These are phyloP conservation scores for Polydesmus complanatus DNA, from an alignment of 2,888 invertebrate species.

Conservation along the genomic window DNA sequence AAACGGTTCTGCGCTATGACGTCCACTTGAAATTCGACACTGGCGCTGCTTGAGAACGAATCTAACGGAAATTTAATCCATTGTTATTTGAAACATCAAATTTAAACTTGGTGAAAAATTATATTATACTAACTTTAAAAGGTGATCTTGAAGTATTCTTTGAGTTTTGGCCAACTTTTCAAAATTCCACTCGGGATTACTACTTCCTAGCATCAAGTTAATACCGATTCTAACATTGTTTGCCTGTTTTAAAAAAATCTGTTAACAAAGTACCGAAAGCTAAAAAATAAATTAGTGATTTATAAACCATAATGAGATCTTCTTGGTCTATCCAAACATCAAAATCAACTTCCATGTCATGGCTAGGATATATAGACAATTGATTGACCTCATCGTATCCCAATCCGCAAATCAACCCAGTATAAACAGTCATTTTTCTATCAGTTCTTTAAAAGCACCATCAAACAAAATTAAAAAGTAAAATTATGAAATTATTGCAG, in stretches of 20 bases:
- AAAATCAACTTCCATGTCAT: constrained; percentile 66
- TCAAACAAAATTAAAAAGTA: neutral
- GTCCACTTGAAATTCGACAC: no score
- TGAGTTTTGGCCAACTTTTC: neutral
- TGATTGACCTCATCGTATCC: constrained; percentile 47
- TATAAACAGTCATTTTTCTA: constrained; percentile 45
- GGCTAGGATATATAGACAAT: constrained; percentile 55
- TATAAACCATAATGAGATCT: constrained; percentile 46
- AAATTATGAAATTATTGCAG: neutral
- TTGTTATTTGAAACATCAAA: no score
- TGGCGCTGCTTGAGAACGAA: no score
- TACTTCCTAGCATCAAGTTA: constrained; percentile 10
- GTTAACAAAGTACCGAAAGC: neutral
- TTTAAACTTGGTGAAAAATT: no score
- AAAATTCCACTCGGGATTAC: neutral
- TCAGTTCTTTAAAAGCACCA: constrained; percentile 40
- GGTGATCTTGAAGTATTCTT: neutral
- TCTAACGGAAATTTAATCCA: no score
- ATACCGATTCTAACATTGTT: constrained; percentile 7
- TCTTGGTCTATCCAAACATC: constrained; percentile 50
- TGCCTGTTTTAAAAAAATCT: neutral
- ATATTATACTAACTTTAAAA: neutral
- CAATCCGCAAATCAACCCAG: constrained; percentile 69
- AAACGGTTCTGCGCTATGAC: neutral
- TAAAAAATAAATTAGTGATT: neutral